Percentiles rank a stretch among this genome's conserved stretches.
phyloP scores from a whole-genome alignment of 2,888 invertebrate genomes.

The Apoderus coryli region DNA sequence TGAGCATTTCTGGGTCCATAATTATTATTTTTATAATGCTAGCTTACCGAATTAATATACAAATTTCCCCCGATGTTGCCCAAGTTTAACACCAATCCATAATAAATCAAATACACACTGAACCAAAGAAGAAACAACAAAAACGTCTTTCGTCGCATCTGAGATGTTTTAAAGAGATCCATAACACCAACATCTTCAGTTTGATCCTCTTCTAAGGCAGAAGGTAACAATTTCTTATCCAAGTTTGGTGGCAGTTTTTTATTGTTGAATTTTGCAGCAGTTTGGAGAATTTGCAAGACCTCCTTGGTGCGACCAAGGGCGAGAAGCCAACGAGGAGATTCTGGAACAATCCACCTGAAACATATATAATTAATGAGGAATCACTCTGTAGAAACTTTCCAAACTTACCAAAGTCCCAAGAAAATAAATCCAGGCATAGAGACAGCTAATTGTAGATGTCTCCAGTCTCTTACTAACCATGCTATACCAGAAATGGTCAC shows the following conservation, averaged over 20 bases:
- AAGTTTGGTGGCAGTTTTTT: slow-evolving; percentile 49
- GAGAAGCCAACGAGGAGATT: slow-evolving; percentile 65
- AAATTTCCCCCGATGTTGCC: slow-evolving; percentile 61
- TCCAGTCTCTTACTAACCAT: slow-evolving; percentile 55
- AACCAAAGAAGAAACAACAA: slow-evolving; percentile 64
- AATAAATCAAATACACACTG: slow-evolving; percentile 62
- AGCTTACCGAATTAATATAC: slow-evolving; percentile 54
- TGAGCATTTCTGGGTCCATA: no score
- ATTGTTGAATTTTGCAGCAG: slow-evolving; percentile 51
- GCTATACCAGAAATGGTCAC: slow-evolving; percentile 59
- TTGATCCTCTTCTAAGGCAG: slow-evolving; percentile 34
- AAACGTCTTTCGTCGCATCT: slow-evolving; percentile 50
- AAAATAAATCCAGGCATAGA: slow-evolving; percentile 58
- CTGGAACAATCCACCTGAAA: slow-evolving; percentile 66
- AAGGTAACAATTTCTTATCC: slow-evolving; percentile 47
- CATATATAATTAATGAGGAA: no score
- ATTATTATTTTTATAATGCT: not conserved
- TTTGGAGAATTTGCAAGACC: slow-evolving; percentile 48
- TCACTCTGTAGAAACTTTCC: no score
- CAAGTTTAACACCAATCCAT: slow-evolving; percentile 60
- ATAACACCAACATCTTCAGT: slow-evolving; percentile 33
- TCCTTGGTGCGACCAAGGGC: slow-evolving; percentile 57
- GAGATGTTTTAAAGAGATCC: slow-evolving; percentile 50
- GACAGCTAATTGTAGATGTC: slow-evolving; percentile 54
- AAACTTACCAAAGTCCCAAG: slow-evolving; percentile 48